Base-by-base conservation (phyloP, 1,140 invertebrate genomes). In the Euborellia annulipes region DNA sequence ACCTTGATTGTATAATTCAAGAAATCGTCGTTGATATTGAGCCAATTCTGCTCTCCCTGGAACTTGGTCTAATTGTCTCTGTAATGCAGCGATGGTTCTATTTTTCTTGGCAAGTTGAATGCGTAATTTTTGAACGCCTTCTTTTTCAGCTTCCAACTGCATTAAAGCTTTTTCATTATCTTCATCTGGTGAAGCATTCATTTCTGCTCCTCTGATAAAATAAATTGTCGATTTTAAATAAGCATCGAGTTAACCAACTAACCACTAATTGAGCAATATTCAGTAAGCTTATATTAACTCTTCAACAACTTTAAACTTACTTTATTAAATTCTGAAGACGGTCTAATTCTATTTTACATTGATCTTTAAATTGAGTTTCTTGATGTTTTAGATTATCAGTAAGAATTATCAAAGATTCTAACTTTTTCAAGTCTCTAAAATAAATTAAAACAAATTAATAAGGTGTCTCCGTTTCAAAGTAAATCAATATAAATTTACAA, bases 1-100 rank as follows among this genome's bases (percentile, higher is more conserved):
- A 90, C 87, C 84, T 79, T 94, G 91, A 68, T 91, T 93, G 61
- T 95, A 94, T 1, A 98, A 71, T 68, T 98, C 94, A 51, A 96
- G 73, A 65, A 97, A 97, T 53, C 93, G 70, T 55, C 85, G 74
- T 60, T 97, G 91, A 65, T 97, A 98, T 60, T 98, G 93, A 38
- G 84, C 76, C 16, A 98, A 66, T 64, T 98, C 94, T 1, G 85
- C 85, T 52, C 89, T 71, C 22, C 86, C 82, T 0, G 94, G 94
- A 43, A 94, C 78, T 55, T 91, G 85, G 62, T 97, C 94, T 36
- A 89, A 70, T 63, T 80, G 85, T 38, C 81, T 67, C 56, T 77
- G 79, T 50, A 86, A 70, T 2, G 73, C 67, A 2, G 85, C 74
- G 36, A 94, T 80, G 46, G 85, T 77, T 46, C 88, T 69, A 62